Conservation (phyloP, 2,888 invertebrate genomes). For the Drosophila aldrichi region DNA sequence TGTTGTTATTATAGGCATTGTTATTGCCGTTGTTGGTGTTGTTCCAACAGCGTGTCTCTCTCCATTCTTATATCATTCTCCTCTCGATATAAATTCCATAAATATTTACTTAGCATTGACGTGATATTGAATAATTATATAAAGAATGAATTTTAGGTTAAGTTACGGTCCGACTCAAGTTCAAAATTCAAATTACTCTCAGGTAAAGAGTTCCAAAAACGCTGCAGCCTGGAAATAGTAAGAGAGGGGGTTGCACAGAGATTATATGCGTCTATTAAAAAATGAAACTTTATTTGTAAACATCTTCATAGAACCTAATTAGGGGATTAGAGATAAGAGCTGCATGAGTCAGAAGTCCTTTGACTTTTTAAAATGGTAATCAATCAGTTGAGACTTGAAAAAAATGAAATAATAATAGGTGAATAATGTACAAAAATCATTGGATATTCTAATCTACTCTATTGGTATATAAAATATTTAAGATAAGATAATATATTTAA, state of each 20-base stretch:
- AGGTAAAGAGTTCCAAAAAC: conserved; percentile 7
- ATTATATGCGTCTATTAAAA: neutral
- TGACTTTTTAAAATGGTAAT: neutral
- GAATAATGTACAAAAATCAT: neutral
- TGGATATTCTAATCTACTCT: too few species aligned
- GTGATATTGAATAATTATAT: conserved; percentile 77
- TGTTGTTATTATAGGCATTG: conserved; percentile 59
- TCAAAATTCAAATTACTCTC: conserved; percentile 21
- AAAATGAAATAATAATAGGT: neutral
- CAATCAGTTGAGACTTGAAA: neutral
- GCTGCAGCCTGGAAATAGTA: neutral
- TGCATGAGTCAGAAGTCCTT: neutral
- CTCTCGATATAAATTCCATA: conserved; percentile 58
- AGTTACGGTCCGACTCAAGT: conserved; percentile 32
- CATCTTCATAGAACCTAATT: conserved; percentile 6
- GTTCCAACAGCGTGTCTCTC: conserved; percentile 40
- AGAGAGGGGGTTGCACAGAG: conserved; percentile 8
- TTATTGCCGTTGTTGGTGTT: conserved; percentile 30
- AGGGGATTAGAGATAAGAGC: neutral
- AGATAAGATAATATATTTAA: too few species aligned
- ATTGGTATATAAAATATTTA: too few species aligned
- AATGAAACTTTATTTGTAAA: conserved; percentile 5
- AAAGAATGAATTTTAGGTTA: conserved; percentile 56
- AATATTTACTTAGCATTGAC: conserved; percentile 75
- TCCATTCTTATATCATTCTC: conserved; percentile 40